Percentiles rank a stretch among this genome's conserved stretches.
Conservation (phyloP, 2,113 vertebrate genomes). For the Ictalurus punctatus region DNA sequence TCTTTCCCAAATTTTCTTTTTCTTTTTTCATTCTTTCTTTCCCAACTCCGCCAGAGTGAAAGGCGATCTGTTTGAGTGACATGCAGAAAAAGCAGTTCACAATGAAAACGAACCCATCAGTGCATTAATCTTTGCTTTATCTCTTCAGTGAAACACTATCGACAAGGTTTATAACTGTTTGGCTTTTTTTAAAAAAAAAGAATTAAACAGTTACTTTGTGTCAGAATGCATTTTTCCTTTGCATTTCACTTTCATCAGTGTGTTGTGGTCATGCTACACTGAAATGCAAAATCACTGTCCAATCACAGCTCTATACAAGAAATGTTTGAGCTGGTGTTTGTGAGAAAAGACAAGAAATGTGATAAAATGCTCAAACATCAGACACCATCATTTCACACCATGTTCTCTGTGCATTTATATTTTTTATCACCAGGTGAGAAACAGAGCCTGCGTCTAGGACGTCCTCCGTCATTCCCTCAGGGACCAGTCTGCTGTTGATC, state of each 20-base stretch:
- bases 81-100: background rate
- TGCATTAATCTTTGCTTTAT: background rate
- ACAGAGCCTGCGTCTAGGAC: slow-evolving; percentile 73
- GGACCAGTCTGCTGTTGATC: slow-evolving; percentile 87
- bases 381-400: background rate
- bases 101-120: background rate
- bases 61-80: background rate
- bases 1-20: too few species aligned
- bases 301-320: background rate
- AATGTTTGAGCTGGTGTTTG: background rate
- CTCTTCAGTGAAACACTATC: background rate
- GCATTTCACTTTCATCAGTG: background rate
- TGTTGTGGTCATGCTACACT: background rate
- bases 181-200: too few species aligned
- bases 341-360: background rate
- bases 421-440: slow-evolving; percentile 75
- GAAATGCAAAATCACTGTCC: background rate
- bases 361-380: background rate
- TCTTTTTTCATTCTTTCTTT: too few species aligned
- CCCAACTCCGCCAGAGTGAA: background rate
- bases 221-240: background rate
- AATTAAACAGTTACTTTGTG: background rate
- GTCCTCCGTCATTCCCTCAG: slow-evolving; percentile 88
- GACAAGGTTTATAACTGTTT: background rate
- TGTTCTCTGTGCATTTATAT: background rate